phyloP scores from a whole-genome alignment of 2,797 vertebrate genomes.

The Sphenodon punctatus region DNA sequence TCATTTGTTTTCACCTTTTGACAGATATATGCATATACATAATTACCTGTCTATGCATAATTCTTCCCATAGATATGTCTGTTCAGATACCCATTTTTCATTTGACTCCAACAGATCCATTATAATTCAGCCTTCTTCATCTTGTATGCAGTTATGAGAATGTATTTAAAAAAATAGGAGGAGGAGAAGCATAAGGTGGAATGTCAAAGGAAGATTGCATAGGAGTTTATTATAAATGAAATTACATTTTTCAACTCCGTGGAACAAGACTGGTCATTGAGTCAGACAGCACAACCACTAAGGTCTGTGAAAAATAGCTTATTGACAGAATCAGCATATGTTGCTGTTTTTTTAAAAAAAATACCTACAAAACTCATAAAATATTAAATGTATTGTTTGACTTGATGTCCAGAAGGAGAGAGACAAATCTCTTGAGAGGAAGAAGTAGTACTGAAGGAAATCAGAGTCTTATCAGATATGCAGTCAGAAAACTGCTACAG shows the following conservation, averaged over 20 bases:
- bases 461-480: constrained; percentile 8
- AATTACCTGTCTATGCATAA: background rate
- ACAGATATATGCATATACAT: background rate
- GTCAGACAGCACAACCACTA: constrained; percentile 6
- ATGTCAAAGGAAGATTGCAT: constrained; percentile 10
- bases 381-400: constrained; percentile 52
- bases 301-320: background rate
- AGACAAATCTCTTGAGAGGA: constrained; percentile 23
- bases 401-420: constrained; percentile 37
- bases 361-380: too few species aligned
- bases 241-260: constrained; percentile 3
- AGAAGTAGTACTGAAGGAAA: constrained; percentile 27
- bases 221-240: background rate
- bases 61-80: background rate
- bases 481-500: constrained; percentile 45
- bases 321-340: constrained; percentile 41
- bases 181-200: background rate
- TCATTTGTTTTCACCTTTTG: too few species aligned
- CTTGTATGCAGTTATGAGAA: background rate
- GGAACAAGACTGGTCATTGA: constrained; percentile 19
- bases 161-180: background rate
- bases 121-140: constrained; percentile 3
- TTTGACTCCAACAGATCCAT: background rate
- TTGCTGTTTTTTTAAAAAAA: constrained; percentile 21
- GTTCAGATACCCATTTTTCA: constrained; percentile 13